Evolutionary conservation across 2,888 invertebrate species (phyloP), one percentile per base, ranked within the genome.

Genomic region (Azorinus chamasolen): DNA sequence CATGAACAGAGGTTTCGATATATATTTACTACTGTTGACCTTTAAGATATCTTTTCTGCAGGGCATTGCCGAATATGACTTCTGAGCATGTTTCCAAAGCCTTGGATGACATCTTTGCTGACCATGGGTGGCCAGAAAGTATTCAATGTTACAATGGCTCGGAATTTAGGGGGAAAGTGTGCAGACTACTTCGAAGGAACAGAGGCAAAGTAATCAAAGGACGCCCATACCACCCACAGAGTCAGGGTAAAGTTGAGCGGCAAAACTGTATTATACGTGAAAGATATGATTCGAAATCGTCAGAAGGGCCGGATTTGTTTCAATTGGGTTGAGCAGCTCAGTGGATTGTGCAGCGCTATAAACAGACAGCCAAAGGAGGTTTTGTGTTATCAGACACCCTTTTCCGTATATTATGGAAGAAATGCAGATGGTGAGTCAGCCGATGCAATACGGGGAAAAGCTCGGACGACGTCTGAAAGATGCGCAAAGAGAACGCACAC

Each of bases 401-500:
- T 41, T 41, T 41, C 41, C 14, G 41, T 41, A 10, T 41, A 41
- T 14, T 41, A 12, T 41, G 41, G 10, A 41, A 10, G 41, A 14
- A 41, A 41, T 14, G 41, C 10, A 12, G 41, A 41, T n/a, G n/a
- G n/a, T n/a, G n/a, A n/a, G n/a, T n/a, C 58, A 24, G 66, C 59
- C 8, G 59, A 68, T 51, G 20, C 18, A 20, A 39, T 59, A 22
- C 18, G 66, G 18, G 43, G 51, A 43, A 48, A 43, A 14, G 66
- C 66, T 4, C 2, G n/a, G 2, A n/a, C 25, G 5, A 51, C 58
- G 18, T 58, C 66, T 22, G 51, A 54, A 0, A 1, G 22, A 24
- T 32, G 37, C 2, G 16, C 14, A 8, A 1, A 8, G 16, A 50
- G 62, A 48, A 46, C 46, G 3, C 32, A n/a, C 27, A 1, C 25